Evolutionary conservation across 2,888 invertebrate genomes (phyloP).

Genomic region (Leucophenga montana): DNA sequence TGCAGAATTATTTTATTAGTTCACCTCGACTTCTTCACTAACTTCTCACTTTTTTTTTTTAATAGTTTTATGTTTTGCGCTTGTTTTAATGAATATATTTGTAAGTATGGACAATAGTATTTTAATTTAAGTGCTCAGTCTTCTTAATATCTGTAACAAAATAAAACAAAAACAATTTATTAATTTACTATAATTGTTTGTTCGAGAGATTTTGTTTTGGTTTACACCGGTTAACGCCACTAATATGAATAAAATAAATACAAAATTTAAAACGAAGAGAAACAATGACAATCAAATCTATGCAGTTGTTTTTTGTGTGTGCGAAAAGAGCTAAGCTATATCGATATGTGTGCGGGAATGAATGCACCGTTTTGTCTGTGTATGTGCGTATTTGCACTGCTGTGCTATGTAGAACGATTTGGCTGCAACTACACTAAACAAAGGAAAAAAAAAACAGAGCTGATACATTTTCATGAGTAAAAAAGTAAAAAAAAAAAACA

Average conservation of each 20-base stretch:
- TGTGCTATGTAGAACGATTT: neutral
- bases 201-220: conserved; percentile 14
- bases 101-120: conserved; percentile 6
- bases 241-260: neutral
- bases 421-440: neutral
- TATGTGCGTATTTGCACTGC: neutral
- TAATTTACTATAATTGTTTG: neutral
- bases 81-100: neutral
- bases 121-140: conserved; percentile 56
- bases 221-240: conserved; percentile 9
- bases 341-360: neutral
- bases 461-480: no score
- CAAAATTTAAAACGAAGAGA: neutral
- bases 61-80: conserved; percentile 22
- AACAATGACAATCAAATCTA: no score
- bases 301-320: no score
- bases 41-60: no score
- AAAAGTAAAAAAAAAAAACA: neutral
- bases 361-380: neutral
- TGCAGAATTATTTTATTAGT: no score
- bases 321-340: no score
- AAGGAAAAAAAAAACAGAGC: neutral
- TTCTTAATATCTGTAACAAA: conserved; percentile 65
- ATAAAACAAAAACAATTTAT: conserved; percentile 27
- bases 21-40: no score